Percentiles rank a stretch among this genome's conserved stretches.
These are phyloP conservation scores for Otis tarda DNA, from an alignment of 2,113 vertebrate species.

Conservation along the genomic window DNA sequence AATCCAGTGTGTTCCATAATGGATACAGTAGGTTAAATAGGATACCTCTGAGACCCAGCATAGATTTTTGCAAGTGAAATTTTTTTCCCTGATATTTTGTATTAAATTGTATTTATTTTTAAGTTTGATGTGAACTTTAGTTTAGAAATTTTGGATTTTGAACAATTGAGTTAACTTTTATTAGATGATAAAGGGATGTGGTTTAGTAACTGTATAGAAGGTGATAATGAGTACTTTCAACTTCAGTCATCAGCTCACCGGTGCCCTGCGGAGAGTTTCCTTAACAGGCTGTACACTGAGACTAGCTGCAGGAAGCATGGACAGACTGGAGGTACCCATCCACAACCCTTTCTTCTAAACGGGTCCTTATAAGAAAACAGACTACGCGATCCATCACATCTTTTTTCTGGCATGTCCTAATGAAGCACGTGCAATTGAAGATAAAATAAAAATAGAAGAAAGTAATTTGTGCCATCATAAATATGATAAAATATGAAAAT, in stretches of 20 bases:
- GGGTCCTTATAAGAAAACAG: not conserved
- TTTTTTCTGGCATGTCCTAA: not conserved
- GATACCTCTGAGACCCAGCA: not conserved
- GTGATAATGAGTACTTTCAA: not conserved
- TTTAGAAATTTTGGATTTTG: not conserved
- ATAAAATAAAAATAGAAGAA: not conserved
- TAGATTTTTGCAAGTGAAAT: not conserved
- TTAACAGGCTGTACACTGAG: not conserved
- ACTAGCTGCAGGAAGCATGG: not conserved
- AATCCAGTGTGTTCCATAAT: not conserved
- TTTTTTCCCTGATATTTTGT: not conserved
- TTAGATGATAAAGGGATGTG: not conserved
- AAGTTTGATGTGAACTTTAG: not conserved
- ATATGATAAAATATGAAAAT: not conserved
- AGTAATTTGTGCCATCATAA: not conserved
- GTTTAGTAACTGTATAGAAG: not conserved
- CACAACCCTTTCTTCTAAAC: not conserved
- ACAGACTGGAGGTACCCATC: not conserved
- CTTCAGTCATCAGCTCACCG: not conserved
- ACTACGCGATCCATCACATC: not conserved
- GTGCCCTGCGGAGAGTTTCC: not conserved
- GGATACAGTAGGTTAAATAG: not conserved
- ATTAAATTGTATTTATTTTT: constrained; percentile 54
- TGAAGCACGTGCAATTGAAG: not conserved
- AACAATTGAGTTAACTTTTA: not conserved